Conservation (phyloP, 2,113 vertebrate species). For the Opisthocomus hoazin region DNA sequence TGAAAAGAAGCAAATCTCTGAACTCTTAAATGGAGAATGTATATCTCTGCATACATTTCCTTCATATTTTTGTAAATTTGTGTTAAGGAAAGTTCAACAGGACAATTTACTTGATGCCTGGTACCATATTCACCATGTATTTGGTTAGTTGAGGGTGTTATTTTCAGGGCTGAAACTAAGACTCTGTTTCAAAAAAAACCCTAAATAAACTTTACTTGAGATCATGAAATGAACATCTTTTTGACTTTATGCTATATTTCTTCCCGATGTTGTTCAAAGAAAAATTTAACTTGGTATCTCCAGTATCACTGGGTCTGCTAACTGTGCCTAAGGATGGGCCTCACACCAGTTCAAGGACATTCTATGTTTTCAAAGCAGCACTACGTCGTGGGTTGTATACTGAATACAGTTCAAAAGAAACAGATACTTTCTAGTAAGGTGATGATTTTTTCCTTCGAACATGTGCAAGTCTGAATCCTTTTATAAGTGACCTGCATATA, state of each 20-base stretch:
- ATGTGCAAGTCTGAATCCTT: neutral
- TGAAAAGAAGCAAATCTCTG: neutral
- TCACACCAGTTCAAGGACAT: neutral
- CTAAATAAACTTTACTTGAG: neutral
- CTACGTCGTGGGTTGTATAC: neutral
- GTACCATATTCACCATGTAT: neutral
- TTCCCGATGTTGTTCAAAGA: neutral
- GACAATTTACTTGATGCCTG: neutral
- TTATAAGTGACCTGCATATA: neutral
- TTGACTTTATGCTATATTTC: neutral
- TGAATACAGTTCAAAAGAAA: neutral
- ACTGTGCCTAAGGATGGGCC: no score
- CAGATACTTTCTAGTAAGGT: neutral
- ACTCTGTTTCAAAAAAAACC: neutral
- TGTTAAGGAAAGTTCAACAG: neutral
- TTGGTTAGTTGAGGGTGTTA: neutral
- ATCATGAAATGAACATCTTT: neutral
- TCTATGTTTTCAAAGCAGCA: neutral
- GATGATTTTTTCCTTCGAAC: neutral
- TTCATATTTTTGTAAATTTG: neutral
- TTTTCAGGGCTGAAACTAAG: neutral
- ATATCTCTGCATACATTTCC: neutral
- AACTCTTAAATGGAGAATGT: neutral
- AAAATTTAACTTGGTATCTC: neutral
- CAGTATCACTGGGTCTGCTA: neutral